Evolutionary conservation across 2,113 vertebrate genomes (phyloP), one percentile per base, ranked within the genome.

Genomic region (Stigmatopora argus): DNA sequence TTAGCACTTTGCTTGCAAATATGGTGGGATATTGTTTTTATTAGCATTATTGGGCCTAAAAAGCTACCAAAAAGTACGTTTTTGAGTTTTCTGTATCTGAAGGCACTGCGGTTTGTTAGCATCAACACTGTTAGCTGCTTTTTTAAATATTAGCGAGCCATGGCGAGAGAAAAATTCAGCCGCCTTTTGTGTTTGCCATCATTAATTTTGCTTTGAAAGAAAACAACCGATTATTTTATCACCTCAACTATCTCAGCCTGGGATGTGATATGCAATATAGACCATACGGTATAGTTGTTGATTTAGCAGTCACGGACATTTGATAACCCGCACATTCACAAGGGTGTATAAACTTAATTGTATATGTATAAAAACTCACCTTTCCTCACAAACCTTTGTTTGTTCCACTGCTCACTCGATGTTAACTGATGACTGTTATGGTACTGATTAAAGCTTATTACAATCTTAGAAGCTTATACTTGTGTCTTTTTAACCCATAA

Each of bases 391-490:
- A 68, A 52, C 60, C 70, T 56, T 58, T 51, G 21, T 73, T 71
- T 46, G 26, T 63, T 67, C 35, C 47, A 72, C 48, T 70, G 47
- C 75, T 60, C 31, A 65, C 65, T 70, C 62, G 68, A 72, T 78
- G 64, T 77, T 73, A 78, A 77, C 63, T 23, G 64, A 67, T 73
- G 80, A 87, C 83, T 88, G 84, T 87, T 86, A 83, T 52, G 70
- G 53, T 86, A 83, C 62, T 71, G 63, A 79, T 75, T 76, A 72
- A 65, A 79, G 74, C 48, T 72, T 82, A 71, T 79, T 78, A 75
- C 67, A 76, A 65, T 77, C 62, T 44, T 45, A n/a, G 13, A 58
- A 31, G 31, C 41, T 47, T 18, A n/a, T 9, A n/a, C 26, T 58
- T 19, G 12, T 51, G 17, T n/a, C 46, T 49, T 21, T 67, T 5